Conservation (phyloP, 2,797 vertebrate species). For the Hydrolagus colliei region DNA sequence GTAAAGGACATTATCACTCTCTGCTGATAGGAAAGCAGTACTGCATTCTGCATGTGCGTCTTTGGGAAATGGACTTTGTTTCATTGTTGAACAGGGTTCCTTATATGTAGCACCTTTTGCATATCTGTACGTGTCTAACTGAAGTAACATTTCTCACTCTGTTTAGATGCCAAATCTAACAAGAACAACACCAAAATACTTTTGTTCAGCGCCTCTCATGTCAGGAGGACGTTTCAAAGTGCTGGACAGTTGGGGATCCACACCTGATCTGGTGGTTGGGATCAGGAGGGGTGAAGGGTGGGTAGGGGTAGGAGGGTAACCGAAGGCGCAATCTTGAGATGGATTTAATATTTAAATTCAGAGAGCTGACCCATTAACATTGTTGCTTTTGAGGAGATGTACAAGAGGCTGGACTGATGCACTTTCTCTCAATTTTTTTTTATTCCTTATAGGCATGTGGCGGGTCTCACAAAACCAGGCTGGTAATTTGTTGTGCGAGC, state of each 20-base stretch:
- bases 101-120: too few relatives aligned
- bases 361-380: background rate
- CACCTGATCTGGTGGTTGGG: background rate
- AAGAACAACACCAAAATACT: too few relatives aligned
- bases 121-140: too few relatives aligned
- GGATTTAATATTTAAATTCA: background rate
- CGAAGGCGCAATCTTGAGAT: too few relatives aligned
- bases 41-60: background rate
- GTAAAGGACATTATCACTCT: constrained; percentile 1
- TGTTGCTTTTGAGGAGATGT: background rate
- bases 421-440: background rate
- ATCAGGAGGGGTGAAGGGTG: background rate
- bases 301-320: too few relatives aligned
- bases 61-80: background rate
- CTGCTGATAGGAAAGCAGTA: background rate
- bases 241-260: background rate
- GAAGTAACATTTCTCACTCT: too few relatives aligned
- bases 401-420: background rate
- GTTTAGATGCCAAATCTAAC: too few relatives aligned
- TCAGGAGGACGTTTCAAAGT: too few relatives aligned
- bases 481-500: background rate
- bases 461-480: background rate
- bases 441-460: background rate
- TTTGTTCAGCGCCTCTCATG: too few relatives aligned
- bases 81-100: background rate